phyloP scores from a whole-genome alignment of 2,888 invertebrate species.

The Camptogramma bilineatum region DNA sequence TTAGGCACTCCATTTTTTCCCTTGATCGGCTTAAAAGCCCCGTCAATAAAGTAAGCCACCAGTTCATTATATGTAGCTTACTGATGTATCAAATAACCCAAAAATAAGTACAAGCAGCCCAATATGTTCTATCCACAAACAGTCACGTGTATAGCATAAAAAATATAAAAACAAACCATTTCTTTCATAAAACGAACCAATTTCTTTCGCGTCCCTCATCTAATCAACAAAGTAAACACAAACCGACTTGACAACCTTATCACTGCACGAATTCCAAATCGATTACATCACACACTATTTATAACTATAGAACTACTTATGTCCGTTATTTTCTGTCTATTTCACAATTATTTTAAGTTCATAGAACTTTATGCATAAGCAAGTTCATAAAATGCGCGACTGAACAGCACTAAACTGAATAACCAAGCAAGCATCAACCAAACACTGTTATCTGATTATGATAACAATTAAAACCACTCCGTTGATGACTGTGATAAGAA shows the following conservation, averaged over 20 bases:
- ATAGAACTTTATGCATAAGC: background rate
- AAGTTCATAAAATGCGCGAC: background rate
- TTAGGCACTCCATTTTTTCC: no score
- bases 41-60: no score
- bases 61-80: no score
- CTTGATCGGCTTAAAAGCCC: no score
- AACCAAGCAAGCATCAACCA: slow-evolving; percentile 43
- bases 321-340: background rate
- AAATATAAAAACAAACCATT: slow-evolving; percentile 8
- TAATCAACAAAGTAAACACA: slow-evolving; percentile 23
- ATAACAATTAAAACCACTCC: slow-evolving; percentile 48
- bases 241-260: slow-evolving; percentile 19
- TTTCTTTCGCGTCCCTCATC: slow-evolving; percentile 8
- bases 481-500: slow-evolving; percentile 43
- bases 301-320: background rate
- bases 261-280: slow-evolving; percentile 22
- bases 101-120: no score
- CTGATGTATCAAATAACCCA: no score
- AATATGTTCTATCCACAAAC: no score
- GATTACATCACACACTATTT: slow-evolving; percentile 6
- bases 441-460: slow-evolving; percentile 41
- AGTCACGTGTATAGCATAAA: no score
- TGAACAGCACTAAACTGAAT: slow-evolving; percentile 11
- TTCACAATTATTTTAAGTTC: background rate
- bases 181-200: slow-evolving; percentile 9